Evolutionary conservation across 1,140 invertebrate genomes (phyloP).

Genomic region (Liolophura sinensis): DNA sequence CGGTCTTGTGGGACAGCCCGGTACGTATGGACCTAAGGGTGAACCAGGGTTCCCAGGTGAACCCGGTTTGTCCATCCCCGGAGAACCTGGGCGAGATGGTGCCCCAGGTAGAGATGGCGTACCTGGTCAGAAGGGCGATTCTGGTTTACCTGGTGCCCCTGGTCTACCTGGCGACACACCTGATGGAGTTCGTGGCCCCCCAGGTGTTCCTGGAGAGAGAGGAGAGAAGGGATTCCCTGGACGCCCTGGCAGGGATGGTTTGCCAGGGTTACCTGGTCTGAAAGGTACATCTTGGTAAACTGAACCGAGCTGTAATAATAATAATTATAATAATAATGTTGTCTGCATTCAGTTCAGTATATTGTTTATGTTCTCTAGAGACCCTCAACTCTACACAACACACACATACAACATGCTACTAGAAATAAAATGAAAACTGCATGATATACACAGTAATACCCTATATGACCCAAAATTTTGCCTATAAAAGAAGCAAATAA

Average conservation of each 20-base stretch:
- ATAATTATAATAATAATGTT: too few relatives aligned
- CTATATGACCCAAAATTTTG: too few relatives aligned
- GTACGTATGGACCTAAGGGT: slow-evolving; percentile 22
- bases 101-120: background rate
- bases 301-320: too few relatives aligned
- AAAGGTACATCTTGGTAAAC: slow-evolving; percentile 20
- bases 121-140: background rate
- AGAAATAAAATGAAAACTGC: too few relatives aligned
- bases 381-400: too few relatives aligned
- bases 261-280: slow-evolving; percentile 22
- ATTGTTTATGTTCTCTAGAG: too few relatives aligned
- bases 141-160: slow-evolving; percentile 15
- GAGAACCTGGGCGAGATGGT: slow-evolving; percentile 7
- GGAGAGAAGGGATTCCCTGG: slow-evolving; percentile 31
- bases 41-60: slow-evolving; percentile 21
- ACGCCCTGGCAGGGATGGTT: slow-evolving; percentile 23
- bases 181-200: slow-evolving; percentile 17
- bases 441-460: too few relatives aligned
- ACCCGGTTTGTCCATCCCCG: slow-evolving; percentile 12
- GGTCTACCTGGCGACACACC: background rate
- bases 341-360: too few relatives aligned
- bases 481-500: too few relatives aligned
- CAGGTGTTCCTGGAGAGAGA: slow-evolving; percentile 21
- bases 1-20: slow-evolving; percentile 71
- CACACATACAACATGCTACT: too few relatives aligned